phyloP scores from a whole-genome alignment of 2,113 vertebrate species.

The Podocnemis expansa region DNA sequence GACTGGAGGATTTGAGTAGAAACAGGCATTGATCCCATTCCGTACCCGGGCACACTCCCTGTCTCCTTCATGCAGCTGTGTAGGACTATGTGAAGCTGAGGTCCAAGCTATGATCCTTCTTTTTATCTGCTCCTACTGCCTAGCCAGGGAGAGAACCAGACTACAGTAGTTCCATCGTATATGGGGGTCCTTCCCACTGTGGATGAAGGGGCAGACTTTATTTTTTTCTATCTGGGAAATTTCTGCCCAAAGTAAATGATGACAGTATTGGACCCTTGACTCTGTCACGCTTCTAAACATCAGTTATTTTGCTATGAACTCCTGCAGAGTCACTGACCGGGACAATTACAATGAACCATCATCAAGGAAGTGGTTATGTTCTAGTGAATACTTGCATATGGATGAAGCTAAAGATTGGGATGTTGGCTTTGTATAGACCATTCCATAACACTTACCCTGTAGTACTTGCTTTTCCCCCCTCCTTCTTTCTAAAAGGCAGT shows the following conservation, averaged over 20 bases:
- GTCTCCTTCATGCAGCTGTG: background rate
- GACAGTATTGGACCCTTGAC: background rate
- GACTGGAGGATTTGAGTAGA: background rate
- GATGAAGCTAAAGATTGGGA: constrained; percentile 11
- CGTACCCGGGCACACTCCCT: background rate
- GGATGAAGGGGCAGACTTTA: background rate
- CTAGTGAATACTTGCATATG: background rate
- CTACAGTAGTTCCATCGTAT: background rate
- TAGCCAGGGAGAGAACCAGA: background rate
- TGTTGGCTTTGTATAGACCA: background rate
- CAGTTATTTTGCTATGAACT: background rate
- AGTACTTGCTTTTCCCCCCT: constrained; percentile 36
- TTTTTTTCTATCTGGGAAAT: background rate
- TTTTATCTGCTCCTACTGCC: background rate
- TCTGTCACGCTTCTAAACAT: background rate
- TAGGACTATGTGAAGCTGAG: background rate
- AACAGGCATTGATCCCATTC: background rate
- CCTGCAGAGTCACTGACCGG: constrained; percentile 8
- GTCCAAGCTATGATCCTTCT: fast-evolving
- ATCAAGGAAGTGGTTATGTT: background rate
- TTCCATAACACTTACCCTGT: background rate
- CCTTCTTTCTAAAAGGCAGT: background rate
- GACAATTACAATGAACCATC: constrained; percentile 42
- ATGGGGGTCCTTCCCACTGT: background rate
- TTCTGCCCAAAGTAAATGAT: background rate